Percentiles rank a stretch among this genome's conserved stretches.
phyloP scores from a whole-genome alignment of 2,113 vertebrate species.

The Bambusicola thoracicus region DNA sequence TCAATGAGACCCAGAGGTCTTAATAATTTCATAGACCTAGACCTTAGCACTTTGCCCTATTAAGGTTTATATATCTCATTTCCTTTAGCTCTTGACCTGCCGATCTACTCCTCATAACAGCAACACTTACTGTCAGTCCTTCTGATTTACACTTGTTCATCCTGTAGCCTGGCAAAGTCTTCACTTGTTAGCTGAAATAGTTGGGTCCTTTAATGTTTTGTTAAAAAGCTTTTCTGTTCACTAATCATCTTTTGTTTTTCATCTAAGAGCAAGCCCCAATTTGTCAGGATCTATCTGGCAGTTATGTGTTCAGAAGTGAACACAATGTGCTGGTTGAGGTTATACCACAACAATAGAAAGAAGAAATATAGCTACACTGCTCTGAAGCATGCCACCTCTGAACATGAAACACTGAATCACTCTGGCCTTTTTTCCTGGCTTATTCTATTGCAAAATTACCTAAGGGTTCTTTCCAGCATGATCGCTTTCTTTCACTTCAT shows the following conservation, averaged over 20 bases:
- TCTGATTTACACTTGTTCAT: not conserved
- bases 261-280: not conserved
- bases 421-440: not conserved
- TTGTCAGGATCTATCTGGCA: slow-evolving; percentile 35
- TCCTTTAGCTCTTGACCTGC: not conserved
- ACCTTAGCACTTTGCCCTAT: not conserved
- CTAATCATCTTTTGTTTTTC: not conserved
- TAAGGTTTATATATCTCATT: not conserved
- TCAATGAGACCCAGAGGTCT: not conserved
- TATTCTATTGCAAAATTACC: not conserved
- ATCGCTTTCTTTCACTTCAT: not conserved
- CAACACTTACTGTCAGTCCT: not conserved
- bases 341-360: slow-evolving; percentile 1
- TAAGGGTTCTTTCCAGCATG: not conserved
- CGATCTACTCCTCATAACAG: not conserved
- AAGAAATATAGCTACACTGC: slow-evolving; percentile 1
- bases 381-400: not conserved
- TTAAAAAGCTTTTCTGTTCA: slow-evolving; percentile 13
- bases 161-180: not conserved
- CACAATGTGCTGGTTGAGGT: not conserved
- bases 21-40: not conserved
- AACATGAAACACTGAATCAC: slow-evolving; percentile 4
- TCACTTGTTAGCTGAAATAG: not conserved
- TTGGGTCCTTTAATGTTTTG: not conserved
- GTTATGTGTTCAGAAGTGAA: not conserved